Evolutionary conservation across 2,888 invertebrate genomes (phyloP).

Genomic region (Habroteleia sp.): DNA sequence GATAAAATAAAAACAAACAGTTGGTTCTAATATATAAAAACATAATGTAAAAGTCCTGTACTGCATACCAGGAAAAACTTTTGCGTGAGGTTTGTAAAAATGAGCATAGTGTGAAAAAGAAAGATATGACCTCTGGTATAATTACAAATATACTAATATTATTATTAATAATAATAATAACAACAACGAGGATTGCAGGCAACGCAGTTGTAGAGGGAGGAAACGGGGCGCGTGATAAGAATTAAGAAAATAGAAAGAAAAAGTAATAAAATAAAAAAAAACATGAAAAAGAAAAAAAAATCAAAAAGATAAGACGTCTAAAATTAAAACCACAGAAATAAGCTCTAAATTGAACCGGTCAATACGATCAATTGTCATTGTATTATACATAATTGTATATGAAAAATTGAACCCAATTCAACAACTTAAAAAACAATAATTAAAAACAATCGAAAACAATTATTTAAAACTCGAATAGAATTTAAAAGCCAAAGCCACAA

Average conservation of each 20-base stretch:
- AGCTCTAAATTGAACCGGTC: neutral
- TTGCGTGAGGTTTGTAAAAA: constrained; percentile 57
- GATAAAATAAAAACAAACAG: constrained; percentile 24
- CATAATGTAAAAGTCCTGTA: constrained; percentile 31
- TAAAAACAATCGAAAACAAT: constrained; percentile 4
- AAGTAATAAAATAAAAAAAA: constrained; percentile 11
- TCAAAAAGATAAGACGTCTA: constrained; percentile 32
- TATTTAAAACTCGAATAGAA: no score
- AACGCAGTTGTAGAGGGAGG: constrained; percentile 21
- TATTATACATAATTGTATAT: no score
- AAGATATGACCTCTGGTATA: constrained; percentile 49
- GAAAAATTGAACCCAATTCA: no score
- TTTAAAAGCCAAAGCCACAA: no score
- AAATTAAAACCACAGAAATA: constrained; percentile 34
- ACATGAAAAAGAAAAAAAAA: neutral
- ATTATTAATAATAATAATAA: constrained; percentile 47
- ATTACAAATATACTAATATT: constrained; percentile 57
- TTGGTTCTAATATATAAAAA: constrained; percentile 14
- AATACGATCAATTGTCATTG: no score
- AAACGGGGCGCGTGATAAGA: constrained; percentile 32
- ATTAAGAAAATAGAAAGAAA: constrained; percentile 10
- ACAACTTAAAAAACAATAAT: neutral
- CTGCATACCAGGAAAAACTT: constrained; percentile 55
- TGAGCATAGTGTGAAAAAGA: constrained; percentile 53
- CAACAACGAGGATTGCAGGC: constrained; percentile 54